Evolutionary conservation across 2,888 invertebrate genomes (phyloP).

Genomic region (Mythimna lalbum): DNA sequence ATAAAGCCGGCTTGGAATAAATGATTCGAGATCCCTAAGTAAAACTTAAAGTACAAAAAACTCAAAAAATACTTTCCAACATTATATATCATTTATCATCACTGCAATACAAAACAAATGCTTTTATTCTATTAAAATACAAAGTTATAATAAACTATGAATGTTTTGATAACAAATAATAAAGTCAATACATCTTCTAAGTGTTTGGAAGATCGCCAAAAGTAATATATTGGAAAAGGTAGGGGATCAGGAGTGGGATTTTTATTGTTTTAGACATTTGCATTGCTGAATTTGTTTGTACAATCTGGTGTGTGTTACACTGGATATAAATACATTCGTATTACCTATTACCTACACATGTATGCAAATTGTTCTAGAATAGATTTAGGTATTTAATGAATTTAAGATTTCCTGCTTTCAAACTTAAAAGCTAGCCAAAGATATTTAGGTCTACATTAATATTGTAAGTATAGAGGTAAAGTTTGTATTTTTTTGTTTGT

Average conservation of each 20-base stretch:
- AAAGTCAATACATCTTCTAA: constrained; percentile 53
- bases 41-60: not conserved
- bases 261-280: constrained; percentile 63
- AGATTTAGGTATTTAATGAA: not conserved
- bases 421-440: too few species aligned
- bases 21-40: too few species aligned
- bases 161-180: constrained; percentile 58
- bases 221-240: constrained; percentile 60
- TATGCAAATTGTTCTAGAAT: constrained; percentile 25
- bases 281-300: constrained; percentile 59
- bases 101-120: constrained; percentile 20
- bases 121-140: constrained; percentile 39
- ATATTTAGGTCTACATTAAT: too few species aligned
- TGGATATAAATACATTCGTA: constrained; percentile 52
- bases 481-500: too few species aligned
- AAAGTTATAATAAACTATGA: constrained; percentile 42
- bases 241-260: constrained; percentile 59
- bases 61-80: constrained; percentile 4
- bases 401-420: constrained; percentile 29
- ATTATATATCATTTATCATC: not conserved
- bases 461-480: too few species aligned
- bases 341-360: constrained; percentile 24
- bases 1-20: too few species aligned
- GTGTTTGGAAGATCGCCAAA: constrained; percentile 61
- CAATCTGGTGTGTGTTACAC: constrained; percentile 56